phyloP scores from a whole-genome alignment of 2,888 invertebrate species.

The Leptopterna dolabrata region DNA sequence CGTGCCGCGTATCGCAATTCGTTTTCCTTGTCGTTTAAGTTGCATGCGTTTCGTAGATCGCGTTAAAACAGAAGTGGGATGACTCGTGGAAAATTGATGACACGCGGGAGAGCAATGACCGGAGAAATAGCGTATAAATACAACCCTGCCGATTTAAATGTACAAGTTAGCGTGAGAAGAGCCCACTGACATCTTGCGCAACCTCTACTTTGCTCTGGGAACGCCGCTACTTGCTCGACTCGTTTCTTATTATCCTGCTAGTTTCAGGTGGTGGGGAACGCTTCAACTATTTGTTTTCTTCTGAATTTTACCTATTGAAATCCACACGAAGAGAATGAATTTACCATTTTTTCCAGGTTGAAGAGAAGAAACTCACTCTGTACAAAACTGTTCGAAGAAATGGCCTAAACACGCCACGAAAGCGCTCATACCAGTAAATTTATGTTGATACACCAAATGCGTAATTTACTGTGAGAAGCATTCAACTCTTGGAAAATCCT shows the following conservation, averaged over 20 bases:
- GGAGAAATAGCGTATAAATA: not conserved
- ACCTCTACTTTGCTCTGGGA: not conserved
- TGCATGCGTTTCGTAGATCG: not conserved
- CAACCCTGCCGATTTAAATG: not conserved
- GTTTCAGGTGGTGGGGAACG: not conserved
- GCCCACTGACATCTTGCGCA: not conserved
- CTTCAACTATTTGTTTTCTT: not conserved
- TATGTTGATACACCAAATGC: no score
- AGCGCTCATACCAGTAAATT: no score
- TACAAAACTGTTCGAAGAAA: no score
- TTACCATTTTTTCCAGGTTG: no score
- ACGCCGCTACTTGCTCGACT: not conserved
- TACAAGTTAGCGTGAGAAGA: conserved; percentile 25
- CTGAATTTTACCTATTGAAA: no score
- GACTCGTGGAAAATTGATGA: not conserved
- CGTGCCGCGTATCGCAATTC: not conserved
- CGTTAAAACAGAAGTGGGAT: not conserved
- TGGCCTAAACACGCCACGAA: no score
- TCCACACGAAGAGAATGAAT: no score
- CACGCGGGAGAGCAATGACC: conserved; percentile 15
- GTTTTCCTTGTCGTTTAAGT: not conserved
- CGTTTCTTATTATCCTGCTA: not conserved
- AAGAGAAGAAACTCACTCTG: no score
- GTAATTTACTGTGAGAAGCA: no score
- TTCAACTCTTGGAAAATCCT: no score